Evolutionary conservation across 2,888 invertebrate species (phyloP), one percentile per base, ranked within the genome.

Genomic region (Coecobrya sp.): DNA sequence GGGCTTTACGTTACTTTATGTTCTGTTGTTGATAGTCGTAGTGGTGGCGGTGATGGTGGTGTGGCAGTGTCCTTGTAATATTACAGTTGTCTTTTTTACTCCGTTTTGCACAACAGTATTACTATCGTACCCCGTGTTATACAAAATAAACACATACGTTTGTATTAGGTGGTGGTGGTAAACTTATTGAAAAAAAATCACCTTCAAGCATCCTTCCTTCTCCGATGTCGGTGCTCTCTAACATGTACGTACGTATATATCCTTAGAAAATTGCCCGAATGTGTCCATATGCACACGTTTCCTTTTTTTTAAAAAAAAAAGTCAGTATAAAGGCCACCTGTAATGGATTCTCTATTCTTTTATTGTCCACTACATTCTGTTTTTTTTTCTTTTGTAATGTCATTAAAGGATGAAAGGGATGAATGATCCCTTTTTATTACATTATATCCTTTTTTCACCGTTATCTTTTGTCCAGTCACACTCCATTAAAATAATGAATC

Each of bases 371-470:
- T 45, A 7, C 19, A 42, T 19, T 13, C 10, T 42, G 22, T 42
- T 13, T 27, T 27, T 52, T 27, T 79, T n/a, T 81, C 81, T 81
- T 19, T 59, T 36, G 59, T 81, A 55, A 59, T 81, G 81, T 81
- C 81, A 81, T 81, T 81, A 81, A 81, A 81, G 30, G 81, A 81
- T 81, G 55, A 81, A 81, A 81, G 81, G 81, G 55, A 81, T 81
- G 81, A 81, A 30, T 27, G 30, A 81, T 55, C 27, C 81, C n/a
- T 55, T 81, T 79, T 79, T 79, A 79, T 79, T 76, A 42, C 45
- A 76, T 42, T 76, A 42, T 49, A 76, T 76, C 45, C 73, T 42
- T 36, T 49, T 49, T 79, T 52, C 79, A 52, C 79, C 79, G 79
- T 79, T 79, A 79, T 49, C 52, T 79, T 76, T 79, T 79, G 49